Evolutionary conservation across 2,888 invertebrate genomes (phyloP).

Genomic region (Limnephilus auricula): DNA sequence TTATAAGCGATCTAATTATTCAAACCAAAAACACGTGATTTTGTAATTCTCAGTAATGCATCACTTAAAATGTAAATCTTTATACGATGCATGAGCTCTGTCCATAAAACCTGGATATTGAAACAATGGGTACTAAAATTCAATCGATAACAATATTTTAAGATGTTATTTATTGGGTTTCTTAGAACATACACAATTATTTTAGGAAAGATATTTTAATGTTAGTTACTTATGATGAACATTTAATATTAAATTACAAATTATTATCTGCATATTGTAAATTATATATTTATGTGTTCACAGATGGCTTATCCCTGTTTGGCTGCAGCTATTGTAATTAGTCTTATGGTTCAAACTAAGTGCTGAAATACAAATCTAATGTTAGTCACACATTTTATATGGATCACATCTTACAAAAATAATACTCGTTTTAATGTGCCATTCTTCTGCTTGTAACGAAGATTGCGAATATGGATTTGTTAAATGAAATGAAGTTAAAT

Average conservation of each 20-base stretch:
- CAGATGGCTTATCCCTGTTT: too few relatives aligned
- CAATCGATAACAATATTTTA: background rate
- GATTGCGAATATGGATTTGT: conserved; percentile 8
- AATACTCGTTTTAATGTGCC: conserved; percentile 15
- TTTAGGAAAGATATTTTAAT: background rate
- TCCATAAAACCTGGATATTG: background rate
- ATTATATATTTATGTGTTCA: conserved; percentile 7
- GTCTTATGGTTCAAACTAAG: conserved; percentile 19
- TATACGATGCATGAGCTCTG: background rate
- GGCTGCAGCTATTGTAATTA: conserved; percentile 14
- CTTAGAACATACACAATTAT: background rate
- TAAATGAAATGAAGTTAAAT: background rate
- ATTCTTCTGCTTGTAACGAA: background rate
- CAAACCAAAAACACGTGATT: too few relatives aligned
- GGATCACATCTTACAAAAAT: conserved; percentile 15
- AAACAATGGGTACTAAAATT: background rate
- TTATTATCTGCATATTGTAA: background rate
- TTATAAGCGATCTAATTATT: too few relatives aligned
- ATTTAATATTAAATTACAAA: background rate
- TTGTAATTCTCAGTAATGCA: too few relatives aligned
- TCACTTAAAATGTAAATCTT: background rate
- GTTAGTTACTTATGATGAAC: background rate
- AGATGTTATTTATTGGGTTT: background rate
- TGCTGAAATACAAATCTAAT: conserved; percentile 28
- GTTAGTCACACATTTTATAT: conserved; percentile 13